Base-by-base conservation (phyloP, 2,888 invertebrate species). In the Mycalesis mineus region DNA sequence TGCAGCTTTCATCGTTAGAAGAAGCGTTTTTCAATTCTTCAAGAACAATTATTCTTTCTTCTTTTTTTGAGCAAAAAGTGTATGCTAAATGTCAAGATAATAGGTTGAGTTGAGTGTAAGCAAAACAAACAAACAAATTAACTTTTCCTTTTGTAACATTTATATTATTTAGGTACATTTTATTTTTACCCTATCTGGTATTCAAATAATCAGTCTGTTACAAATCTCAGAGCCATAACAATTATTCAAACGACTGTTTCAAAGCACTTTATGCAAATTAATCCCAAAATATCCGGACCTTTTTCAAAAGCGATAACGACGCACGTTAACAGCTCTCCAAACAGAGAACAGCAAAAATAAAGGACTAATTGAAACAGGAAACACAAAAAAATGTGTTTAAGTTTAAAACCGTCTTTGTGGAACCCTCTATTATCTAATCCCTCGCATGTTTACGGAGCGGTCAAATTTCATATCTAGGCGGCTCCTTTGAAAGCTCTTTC, bases 391-490 rank as follows among this genome's bases (percentile, higher is more conserved):
- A 52, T 28, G 29, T 48, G 55, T 55, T 41, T 42, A 55, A 60
- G 57, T 57, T 55, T 47, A 47, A 60, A 60, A 60, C 49, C 56
- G 41, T 54, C 62, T 61, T 63, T 62, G 57, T 60, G 62, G 64
- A 60, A 49, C 65, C 64, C 63, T 62, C 69, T 64, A 68, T 67
- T 71, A 68, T 70, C 68, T 68, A 67, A 73, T 69, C 68, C 70
- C 68, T 61, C 59, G 64, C 61, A 54, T 76, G 71, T 75, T 76
- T 75, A 74, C 68, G 64, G 61, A 72, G 65, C 72, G 75, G 70
- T 82, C 78, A 74, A 75, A 74, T 80, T 77, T 74, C 76, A 74
- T 72, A 67, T 71, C 66, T 60, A 63, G 65, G 65, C 73, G 75
- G 72, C 57, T 50, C 61, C 63, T 65, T 65, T 65, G 65, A 61